phyloP scores from a whole-genome alignment of 1,140 invertebrate genomes.

The Hesperophylax magnus region DNA sequence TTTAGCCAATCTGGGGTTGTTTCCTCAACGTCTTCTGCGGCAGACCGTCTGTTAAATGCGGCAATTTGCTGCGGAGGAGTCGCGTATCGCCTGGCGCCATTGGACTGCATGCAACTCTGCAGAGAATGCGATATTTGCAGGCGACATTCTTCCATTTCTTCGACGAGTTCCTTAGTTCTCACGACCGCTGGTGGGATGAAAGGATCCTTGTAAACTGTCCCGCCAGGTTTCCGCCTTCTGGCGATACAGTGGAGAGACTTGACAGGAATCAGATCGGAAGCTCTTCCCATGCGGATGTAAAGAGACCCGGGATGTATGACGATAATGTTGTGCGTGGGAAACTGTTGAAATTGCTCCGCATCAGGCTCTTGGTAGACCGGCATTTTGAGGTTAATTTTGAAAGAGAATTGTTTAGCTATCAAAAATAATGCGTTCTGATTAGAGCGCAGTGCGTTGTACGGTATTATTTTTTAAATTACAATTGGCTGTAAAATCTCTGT shows the following conservation, averaged over 20 bases:
- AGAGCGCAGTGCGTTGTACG: too few species aligned
- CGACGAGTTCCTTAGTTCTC: slow-evolving; percentile 76
- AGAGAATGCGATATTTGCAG: slow-evolving; percentile 86
- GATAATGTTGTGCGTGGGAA: slow-evolving; percentile 85
- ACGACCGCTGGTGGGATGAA: slow-evolving; percentile 75
- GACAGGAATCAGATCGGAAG: slow-evolving; percentile 89
- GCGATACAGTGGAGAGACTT: slow-evolving; percentile 91
- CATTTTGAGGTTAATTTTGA: slow-evolving; percentile 47
- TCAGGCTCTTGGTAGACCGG: slow-evolving; percentile 61
- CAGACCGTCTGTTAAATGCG: slow-evolving; percentile 84
- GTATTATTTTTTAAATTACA: too few species aligned
- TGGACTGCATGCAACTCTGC: slow-evolving; percentile 87
- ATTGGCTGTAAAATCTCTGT: too few species aligned
- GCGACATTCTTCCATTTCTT: slow-evolving; percentile 87
- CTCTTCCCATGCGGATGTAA: slow-evolving; percentile 89
- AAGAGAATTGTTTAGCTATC: too few species aligned
- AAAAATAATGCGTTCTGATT: too few species aligned
- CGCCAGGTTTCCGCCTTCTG: slow-evolving; percentile 71
- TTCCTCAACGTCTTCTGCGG: slow-evolving; percentile 75
- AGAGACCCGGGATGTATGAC: slow-evolving; percentile 96
- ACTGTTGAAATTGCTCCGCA: slow-evolving; percentile 72
- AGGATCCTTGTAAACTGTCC: slow-evolving; percentile 75
- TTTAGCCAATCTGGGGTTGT: slow-evolving; percentile 74
- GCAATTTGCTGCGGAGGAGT: slow-evolving; percentile 91
- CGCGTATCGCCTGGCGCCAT: slow-evolving; percentile 84